Percentiles rank a stretch among this genome's conserved stretches.
Conservation (phyloP, 2,797 vertebrate species). For the Hafferia zeledoni region DNA sequence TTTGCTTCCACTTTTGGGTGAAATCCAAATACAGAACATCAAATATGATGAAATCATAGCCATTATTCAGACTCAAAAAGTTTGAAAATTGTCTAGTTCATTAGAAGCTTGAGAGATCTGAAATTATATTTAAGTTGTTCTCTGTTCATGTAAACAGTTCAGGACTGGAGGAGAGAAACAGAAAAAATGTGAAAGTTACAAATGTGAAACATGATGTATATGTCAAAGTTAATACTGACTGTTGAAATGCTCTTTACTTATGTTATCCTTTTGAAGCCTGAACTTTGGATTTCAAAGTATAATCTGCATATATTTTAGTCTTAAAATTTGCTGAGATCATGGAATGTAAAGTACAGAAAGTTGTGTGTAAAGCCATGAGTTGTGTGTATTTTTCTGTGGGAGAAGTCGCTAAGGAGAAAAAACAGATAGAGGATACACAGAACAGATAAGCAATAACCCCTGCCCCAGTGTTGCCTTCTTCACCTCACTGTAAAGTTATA, state of each 20-base stretch:
- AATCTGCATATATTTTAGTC: background rate
- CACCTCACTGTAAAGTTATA: rapidly evolving
- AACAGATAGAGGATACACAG: background rate
- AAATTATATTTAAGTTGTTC: background rate
- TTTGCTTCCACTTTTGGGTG: background rate
- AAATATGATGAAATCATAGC: background rate
- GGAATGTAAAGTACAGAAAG: background rate
- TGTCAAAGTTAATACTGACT: background rate
- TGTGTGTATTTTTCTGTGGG: background rate
- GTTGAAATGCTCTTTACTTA: background rate
- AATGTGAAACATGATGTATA: background rate
- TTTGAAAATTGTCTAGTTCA: background rate
- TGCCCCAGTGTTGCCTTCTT: background rate
- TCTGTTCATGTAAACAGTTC: background rate
- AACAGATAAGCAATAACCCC: background rate
- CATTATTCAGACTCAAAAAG: background rate
- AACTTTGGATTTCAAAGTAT: background rate
- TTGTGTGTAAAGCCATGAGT: background rate
- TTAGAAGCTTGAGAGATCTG: background rate
- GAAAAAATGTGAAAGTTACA: background rate
- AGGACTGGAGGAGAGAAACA: background rate
- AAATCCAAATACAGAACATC: background rate
- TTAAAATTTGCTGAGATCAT: background rate
- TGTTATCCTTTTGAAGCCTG: background rate
- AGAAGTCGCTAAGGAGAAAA: background rate